A percentile compares a stretch with the other conserved stretches of the same genome.
Evolutionary conservation across 2,888 invertebrate genomes (phyloP).

Genomic region (Amphipoea lucens): DNA sequence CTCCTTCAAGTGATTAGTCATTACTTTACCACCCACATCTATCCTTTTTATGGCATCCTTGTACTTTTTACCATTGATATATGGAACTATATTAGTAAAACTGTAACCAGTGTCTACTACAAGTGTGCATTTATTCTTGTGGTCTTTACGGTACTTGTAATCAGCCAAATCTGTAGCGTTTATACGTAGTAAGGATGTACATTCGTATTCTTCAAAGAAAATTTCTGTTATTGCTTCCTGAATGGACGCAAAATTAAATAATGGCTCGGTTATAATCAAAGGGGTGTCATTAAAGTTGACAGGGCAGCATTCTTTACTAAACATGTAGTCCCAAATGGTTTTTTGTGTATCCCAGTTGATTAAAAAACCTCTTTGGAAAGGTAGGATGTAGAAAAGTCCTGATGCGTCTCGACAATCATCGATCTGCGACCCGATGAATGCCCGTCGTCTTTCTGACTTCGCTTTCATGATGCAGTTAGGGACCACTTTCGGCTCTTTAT

Average conservation of each 20-base stretch:
- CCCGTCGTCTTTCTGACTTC: constrained; percentile 97
- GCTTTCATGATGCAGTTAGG: constrained; percentile 99
- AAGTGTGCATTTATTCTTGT: constrained; percentile 92
- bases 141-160: constrained; percentile 91
- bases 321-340: constrained; percentile 98
- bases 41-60: constrained; percentile 93
- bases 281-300: constrained; percentile 94
- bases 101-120: constrained; percentile 99
- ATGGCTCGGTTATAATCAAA: constrained; percentile 97
- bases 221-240: constrained; percentile 98
- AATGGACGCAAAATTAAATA: constrained; percentile 97
- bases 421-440: constrained; percentile 97
- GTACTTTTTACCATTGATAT: constrained; percentile 94
- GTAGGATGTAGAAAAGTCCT: constrained; percentile 97
- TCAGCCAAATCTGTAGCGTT: constrained; percentile 95
- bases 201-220: constrained; percentile 99
- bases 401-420: constrained; percentile 99
- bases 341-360: constrained; percentile 99
- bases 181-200: constrained; percentile 94
- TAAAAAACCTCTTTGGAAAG: constrained; percentile 98
- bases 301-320: constrained; percentile 95
- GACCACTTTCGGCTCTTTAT: constrained; percentile 93
- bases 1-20: constrained; percentile 99
- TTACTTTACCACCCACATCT: constrained; percentile 98
- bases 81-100: constrained; percentile 98